phyloP scores from a whole-genome alignment of 2,888 invertebrate species.

The Heliconius ismenius region DNA sequence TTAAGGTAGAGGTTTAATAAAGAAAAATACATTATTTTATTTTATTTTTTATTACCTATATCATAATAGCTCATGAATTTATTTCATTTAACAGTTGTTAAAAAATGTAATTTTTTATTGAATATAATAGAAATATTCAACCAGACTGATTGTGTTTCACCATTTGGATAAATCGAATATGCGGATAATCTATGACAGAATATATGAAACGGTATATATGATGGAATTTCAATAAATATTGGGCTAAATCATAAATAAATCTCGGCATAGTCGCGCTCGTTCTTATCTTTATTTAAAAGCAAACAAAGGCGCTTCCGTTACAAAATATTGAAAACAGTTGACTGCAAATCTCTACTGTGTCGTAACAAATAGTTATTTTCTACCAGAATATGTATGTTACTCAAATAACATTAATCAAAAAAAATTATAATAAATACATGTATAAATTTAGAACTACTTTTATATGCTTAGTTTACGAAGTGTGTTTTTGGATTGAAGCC shows the following conservation, averaged over 20 bases:
- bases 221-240: not conserved
- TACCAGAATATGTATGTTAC: no score
- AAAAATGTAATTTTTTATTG: not conserved
- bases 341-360: no score
- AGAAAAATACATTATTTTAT: not conserved
- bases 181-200: not conserved
- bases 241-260: not conserved
- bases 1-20: constrained; percentile 8
- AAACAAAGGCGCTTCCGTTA: no score
- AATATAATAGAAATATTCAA: not conserved
- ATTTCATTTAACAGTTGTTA: not conserved
- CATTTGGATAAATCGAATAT: not conserved
- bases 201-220: not conserved
- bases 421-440: no score
- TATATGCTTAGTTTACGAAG: no score
- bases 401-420: no score
- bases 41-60: not conserved
- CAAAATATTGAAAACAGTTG: no score
- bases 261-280: no score
- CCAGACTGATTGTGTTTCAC: not conserved
- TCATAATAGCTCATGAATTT: not conserved
- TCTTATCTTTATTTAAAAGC: no score
- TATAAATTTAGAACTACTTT: no score
- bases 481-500: no score
- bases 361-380: no score